These are phyloP conservation scores for Lepidostoma basale DNA, from an alignment of 1,140 invertebrate genomes.

Conservation along the genomic window DNA sequence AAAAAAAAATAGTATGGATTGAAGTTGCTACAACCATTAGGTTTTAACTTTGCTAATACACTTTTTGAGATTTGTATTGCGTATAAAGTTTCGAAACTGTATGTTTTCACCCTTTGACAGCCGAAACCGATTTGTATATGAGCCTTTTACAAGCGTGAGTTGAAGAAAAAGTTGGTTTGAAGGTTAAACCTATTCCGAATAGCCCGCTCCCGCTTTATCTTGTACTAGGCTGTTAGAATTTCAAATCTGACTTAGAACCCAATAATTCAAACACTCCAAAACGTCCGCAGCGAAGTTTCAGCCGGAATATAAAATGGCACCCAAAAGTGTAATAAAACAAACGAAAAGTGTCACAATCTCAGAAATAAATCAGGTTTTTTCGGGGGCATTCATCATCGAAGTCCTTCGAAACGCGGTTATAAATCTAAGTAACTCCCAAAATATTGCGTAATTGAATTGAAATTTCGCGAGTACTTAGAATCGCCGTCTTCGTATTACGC, in stretches of 20 bases:
- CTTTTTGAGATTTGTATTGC: too few relatives aligned
- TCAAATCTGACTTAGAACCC: slow-evolving; percentile 16
- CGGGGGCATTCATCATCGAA: neutral
- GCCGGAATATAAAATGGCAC: slow-evolving; percentile 11
- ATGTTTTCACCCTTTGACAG: too few relatives aligned
- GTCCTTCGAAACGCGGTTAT: neutral
- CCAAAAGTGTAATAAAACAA: slow-evolving; percentile 21
- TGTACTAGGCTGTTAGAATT: neutral
- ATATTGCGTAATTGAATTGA: slow-evolving; percentile 18
- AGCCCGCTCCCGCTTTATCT: neutral
- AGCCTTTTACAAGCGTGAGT: neutral
- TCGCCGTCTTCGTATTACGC: neutral
- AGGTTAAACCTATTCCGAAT: neutral
- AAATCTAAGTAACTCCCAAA: slow-evolving; percentile 5
- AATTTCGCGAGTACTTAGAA: neutral
- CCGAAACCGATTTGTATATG: neutral
- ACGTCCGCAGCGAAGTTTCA: neutral
- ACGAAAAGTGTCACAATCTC: slow-evolving; percentile 14
- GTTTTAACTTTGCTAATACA: too few relatives aligned
- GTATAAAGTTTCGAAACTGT: too few relatives aligned
- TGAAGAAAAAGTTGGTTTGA: too few relatives aligned
- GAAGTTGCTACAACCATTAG: too few relatives aligned
- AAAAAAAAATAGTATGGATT: too few relatives aligned
- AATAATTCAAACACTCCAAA: slow-evolving; percentile 10
- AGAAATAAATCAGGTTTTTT: slow-evolving; percentile 14